Conservation (phyloP, 2,113 vertebrate species). For the Saccopteryx leptura region DNA sequence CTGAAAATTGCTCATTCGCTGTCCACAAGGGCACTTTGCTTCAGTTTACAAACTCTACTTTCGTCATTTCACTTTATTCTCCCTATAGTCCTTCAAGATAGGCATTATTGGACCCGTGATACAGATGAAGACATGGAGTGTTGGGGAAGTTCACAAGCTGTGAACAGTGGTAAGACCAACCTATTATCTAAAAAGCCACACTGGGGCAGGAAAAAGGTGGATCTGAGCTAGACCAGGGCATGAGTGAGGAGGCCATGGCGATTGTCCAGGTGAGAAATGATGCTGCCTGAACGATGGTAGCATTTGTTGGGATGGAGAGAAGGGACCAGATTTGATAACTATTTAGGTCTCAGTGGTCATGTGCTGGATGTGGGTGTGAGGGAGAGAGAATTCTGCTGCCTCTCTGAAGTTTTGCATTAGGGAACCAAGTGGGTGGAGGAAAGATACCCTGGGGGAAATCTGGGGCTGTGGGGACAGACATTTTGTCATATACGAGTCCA, state of each 20-base stretch:
- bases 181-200: background rate
- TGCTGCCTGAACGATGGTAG: background rate
- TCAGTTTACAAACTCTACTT: background rate
- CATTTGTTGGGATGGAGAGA: background rate
- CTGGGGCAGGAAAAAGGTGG: background rate
- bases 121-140: background rate
- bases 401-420: background rate
- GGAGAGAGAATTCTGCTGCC: background rate
- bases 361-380: background rate
- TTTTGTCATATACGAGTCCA: background rate
- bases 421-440: background rate
- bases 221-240: background rate
- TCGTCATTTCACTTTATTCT: background rate
- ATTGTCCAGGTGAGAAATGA: background rate
- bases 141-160: background rate
- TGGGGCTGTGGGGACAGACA: background rate
- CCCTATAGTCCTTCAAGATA: background rate
- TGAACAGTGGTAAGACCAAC: background rate
- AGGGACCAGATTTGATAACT: background rate
- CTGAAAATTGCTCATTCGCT: conserved; percentile 7
- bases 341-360: background rate
- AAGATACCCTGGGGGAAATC: background rate
- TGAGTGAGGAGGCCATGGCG: background rate
- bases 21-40: background rate
- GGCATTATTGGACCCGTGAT: background rate